Evolutionary conservation across 2,113 vertebrate species (phyloP), one percentile per base, ranked within the genome.

Genomic region (Indri indri): DNA sequence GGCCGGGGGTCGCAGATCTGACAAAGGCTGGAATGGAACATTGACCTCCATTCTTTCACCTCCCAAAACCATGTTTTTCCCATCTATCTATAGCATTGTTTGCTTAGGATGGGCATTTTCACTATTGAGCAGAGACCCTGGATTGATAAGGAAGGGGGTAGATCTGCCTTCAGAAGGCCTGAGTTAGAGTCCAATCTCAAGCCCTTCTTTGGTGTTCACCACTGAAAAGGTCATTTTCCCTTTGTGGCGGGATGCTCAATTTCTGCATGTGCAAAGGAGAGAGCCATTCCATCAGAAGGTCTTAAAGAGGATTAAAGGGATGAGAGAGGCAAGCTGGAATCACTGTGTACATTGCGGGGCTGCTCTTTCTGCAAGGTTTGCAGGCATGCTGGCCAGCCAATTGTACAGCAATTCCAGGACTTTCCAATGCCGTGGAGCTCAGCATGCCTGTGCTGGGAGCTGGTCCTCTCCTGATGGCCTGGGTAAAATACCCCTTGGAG

Each of bases 401-500:
- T 16, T 6, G 27, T 57, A 40, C 34, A 66, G 84, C 18, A 25
- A 37, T 59, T 23, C 30, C 4, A 0, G 34, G 34, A 54, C 93
- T 94, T n/a, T 68, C 52, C 70, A 54, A 3, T 23, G n/a, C 88
- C 0, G 0, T 54, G 22, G 81, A 83, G 61, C 59, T 66, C 45
- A 30, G 88, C 59, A 70, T 37, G 86, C 82, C 86, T 88, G 57
- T 11, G 61, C 45, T 88, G 42, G 17, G 88, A 65, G 81, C 34
- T 54, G 93, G 81, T 91, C 82, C 63, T 90, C 45, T 90, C 83
- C 81, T 0, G 0, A 81, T 23, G 37, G 68, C 91, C 74, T 42
- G 88, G 93, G 93, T 95, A 94, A 95, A 80, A 97, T 92, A 93
- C 74, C 88, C 47, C 79, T 95, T 54, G n/a, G 63, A 94, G 74